phyloP scores from a whole-genome alignment of 2,888 invertebrate species.

The Dendrolimus houi region DNA sequence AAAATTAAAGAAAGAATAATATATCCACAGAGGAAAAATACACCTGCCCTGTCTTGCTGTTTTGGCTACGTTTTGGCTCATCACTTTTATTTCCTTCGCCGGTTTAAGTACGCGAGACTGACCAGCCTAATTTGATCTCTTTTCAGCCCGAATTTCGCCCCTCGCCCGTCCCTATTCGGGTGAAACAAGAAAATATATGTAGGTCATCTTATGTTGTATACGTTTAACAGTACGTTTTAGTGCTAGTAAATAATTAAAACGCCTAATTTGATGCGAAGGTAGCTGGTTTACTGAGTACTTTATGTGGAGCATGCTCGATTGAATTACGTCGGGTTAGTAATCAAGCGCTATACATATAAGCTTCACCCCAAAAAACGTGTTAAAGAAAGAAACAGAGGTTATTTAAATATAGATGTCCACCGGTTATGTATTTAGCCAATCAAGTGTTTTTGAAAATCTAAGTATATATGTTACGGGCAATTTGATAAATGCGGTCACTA shows the following conservation, averaged over 20 bases:
- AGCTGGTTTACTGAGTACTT: constrained; percentile 47
- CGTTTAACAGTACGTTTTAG: constrained; percentile 59
- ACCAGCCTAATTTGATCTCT: constrained; percentile 52
- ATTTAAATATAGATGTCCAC: too few species aligned
- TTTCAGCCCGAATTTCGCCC: constrained; percentile 28
- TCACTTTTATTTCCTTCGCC: constrained; percentile 59
- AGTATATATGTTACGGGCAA: too few species aligned
- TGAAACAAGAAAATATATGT: constrained; percentile 25
- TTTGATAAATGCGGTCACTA: too few species aligned
- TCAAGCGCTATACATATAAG: constrained; percentile 12
- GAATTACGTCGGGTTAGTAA: constrained; percentile 38
- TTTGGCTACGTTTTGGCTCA: constrained; percentile 23
- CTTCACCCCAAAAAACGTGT: too few species aligned
- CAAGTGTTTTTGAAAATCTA: too few species aligned
- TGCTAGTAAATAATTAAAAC: constrained; percentile 71
- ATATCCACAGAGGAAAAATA: constrained; percentile 46
- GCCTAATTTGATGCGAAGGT: constrained; percentile 70
- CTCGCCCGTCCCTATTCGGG: constrained; percentile 14
- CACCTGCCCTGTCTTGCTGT: constrained; percentile 53
- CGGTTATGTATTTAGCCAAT: too few species aligned
- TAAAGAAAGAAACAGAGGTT: too few species aligned
- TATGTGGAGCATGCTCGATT: constrained; percentile 52
- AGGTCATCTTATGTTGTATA: constrained; percentile 44
- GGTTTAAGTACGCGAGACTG: constrained; percentile 51
- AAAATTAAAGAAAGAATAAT: constrained; percentile 36